Percentiles rank a stretch among this genome's conserved stretches.
Conservation (phyloP, 2,797 vertebrate species). For the Taeniopygia guttata region DNA sequence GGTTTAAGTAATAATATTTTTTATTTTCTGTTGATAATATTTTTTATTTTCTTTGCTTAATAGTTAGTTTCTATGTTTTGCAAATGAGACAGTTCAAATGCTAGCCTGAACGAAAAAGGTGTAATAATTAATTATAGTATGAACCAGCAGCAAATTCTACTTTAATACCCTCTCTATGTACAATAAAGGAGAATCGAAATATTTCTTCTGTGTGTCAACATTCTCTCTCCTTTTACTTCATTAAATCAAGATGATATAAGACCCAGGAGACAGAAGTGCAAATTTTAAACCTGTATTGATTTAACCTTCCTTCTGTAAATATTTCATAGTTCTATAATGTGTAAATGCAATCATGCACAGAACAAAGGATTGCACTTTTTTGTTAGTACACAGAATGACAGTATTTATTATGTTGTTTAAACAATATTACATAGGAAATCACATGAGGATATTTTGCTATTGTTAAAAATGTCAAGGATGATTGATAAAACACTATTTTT, state of each 20-base stretch:
- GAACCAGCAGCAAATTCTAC: conserved; percentile 51
- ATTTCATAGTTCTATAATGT: conserved; percentile 73
- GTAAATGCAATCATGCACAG: conserved; percentile 56
- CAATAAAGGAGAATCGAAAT: conserved; percentile 40
- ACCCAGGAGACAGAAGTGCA: conserved; percentile 68
- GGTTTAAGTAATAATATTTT: background rate
- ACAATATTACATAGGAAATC: conserved; percentile 56
- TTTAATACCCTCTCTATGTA: conserved; percentile 53
- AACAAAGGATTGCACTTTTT: conserved; percentile 61
- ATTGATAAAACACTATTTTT: conserved; percentile 35
- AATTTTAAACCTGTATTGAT: conserved; percentile 77
- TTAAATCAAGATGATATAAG: conserved; percentile 76
- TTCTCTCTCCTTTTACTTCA: conserved; percentile 70
- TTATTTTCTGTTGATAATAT: background rate
- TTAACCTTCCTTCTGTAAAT: conserved; percentile 78
- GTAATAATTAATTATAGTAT: conserved; percentile 65
- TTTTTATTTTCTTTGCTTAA: background rate
- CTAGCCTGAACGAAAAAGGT: conserved; percentile 38
- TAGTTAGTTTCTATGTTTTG: conserved; percentile 28
- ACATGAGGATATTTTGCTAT: conserved; percentile 12
- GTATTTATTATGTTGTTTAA: conserved; percentile 64
- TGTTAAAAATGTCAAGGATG: conserved; percentile 29
- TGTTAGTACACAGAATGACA: conserved; percentile 47
- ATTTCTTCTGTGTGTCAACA: conserved; percentile 66
- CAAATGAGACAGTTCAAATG: conserved; percentile 35